These are phyloP conservation scores for Bergia sp. DNA, from an alignment of 92 coral and sea anemone genomes.

Conservation along the genomic window DNA sequence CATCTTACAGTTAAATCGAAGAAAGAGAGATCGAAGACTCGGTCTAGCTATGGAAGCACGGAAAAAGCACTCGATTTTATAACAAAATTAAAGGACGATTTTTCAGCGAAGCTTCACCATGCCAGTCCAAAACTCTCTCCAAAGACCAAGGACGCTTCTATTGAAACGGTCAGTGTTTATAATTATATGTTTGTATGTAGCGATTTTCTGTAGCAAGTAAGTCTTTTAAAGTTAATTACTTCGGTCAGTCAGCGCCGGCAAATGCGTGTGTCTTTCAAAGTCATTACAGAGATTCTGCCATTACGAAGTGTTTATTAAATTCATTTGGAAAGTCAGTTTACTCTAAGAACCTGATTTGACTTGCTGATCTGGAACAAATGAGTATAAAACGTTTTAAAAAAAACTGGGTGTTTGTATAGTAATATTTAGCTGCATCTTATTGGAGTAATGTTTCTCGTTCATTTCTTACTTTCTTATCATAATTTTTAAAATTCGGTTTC, in stretches of 20 bases:
- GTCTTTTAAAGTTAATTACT: neutral
- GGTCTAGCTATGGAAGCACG: constrained; percentile 32
- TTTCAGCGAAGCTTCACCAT: constrained; percentile 31
- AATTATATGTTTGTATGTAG: neutral
- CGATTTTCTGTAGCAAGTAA: neutral
- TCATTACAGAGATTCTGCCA: neutral
- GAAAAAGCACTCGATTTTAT: constrained; percentile 43
- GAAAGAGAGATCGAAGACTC: constrained; percentile 23
- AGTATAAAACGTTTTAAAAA: too few species aligned
- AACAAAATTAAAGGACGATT: constrained; percentile 34
- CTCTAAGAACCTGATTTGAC: neutral
- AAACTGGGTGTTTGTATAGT: too few species aligned
- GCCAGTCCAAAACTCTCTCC: constrained; percentile 9
- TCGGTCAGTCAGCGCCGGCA: neutral
- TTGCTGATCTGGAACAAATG: neutral
- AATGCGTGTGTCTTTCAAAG: neutral
- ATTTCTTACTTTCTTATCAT: neutral
- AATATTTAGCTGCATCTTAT: neutral
- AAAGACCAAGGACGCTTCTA: constrained; percentile 9
- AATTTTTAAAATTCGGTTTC: neutral
- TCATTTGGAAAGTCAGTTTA: neutral
- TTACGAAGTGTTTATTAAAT: neutral
- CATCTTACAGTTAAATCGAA: constrained; percentile 32
- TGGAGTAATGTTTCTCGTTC: neutral
- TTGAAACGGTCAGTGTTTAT: constrained; percentile 39